Percentiles rank a stretch among this genome's conserved stretches.
These are phyloP conservation scores for Hestina assimilis DNA, from an alignment of 1,140 invertebrate genomes.

Conservation along the genomic window DNA sequence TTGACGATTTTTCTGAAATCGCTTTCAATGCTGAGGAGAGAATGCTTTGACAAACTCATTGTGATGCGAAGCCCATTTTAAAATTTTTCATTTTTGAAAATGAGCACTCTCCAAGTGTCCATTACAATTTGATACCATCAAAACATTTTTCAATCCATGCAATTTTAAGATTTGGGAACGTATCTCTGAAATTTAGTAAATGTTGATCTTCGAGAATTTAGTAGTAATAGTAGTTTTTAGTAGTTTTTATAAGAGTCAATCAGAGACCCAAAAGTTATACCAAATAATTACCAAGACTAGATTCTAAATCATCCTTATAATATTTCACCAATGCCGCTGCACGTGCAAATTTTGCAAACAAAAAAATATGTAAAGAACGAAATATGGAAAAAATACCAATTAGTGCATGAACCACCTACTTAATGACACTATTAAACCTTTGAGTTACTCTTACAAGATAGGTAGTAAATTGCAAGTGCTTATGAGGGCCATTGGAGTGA, in stretches of 20 bases:
- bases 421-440: too few relatives aligned
- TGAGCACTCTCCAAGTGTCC: not conserved
- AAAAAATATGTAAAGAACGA: too few relatives aligned
- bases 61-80: constrained; percentile 12
- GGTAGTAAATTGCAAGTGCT: too few relatives aligned
- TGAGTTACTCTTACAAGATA: too few relatives aligned
- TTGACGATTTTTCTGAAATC: constrained; percentile 17
- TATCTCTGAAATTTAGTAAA: constrained; percentile 19
- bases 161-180: constrained; percentile 21
- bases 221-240: not conserved
- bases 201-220: constrained; percentile 10
- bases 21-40: constrained; percentile 13
- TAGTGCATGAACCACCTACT: too few relatives aligned
- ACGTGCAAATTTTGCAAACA: not conserved
- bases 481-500: too few relatives aligned
- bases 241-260: not conserved
- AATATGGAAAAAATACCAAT: too few relatives aligned
- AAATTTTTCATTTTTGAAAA: not conserved
- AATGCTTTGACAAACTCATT: constrained; percentile 13
- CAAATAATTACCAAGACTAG: not conserved
- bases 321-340: not conserved
- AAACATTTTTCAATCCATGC: constrained; percentile 19
- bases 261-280: not conserved
- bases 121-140: constrained; percentile 18
- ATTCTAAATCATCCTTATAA: not conserved